Evolutionary conservation across 2,888 invertebrate species (phyloP).

Genomic region (Polydesmus complanatus): DNA sequence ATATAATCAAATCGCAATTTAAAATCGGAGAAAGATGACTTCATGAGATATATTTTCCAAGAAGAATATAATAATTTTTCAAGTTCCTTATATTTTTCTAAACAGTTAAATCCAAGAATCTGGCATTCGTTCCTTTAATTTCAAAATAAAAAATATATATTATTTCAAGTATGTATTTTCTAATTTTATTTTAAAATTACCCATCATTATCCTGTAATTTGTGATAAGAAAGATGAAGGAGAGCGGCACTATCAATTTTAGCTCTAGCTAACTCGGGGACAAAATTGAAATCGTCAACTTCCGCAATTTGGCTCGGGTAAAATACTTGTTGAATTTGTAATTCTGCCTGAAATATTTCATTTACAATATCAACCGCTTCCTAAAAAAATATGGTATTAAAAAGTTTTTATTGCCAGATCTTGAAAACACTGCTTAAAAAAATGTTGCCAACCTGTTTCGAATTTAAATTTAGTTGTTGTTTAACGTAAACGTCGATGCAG

Average conservation of each 20-base stretch:
- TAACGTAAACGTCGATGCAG: slow-evolving; percentile 51
- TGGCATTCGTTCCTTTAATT: background rate
- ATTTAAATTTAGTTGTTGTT: slow-evolving; percentile 33
- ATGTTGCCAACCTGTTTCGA: slow-evolving; percentile 21
- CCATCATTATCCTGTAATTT: no score
- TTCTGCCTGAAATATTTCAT: slow-evolving; percentile 7
- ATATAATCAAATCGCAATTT: background rate
- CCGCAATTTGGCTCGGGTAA: background rate
- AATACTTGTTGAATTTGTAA: slow-evolving; percentile 23
- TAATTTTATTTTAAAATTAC: no score
- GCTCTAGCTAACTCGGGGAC: slow-evolving; percentile 3
- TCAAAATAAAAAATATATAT: background rate
- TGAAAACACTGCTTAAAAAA: background rate
- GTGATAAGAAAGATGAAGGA: background rate
- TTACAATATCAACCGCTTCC: slow-evolving; percentile 19
- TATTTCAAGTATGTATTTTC: background rate
- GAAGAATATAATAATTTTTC: background rate
- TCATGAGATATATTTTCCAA: background rate
- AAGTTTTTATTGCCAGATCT: no score
- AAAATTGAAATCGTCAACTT: slow-evolving; percentile 19
- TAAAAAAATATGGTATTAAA: slow-evolving; percentile 1
- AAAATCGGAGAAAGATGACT: slow-evolving; percentile 5
- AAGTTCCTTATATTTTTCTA: background rate
- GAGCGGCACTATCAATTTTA: slow-evolving; percentile 3
- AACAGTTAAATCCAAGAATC: background rate